Percentiles rank a stretch among this genome's conserved stretches.
These are phyloP conservation scores for Otocyon megalotis DNA, from an alignment of 2,113 vertebrate species.

Conservation along the genomic window DNA sequence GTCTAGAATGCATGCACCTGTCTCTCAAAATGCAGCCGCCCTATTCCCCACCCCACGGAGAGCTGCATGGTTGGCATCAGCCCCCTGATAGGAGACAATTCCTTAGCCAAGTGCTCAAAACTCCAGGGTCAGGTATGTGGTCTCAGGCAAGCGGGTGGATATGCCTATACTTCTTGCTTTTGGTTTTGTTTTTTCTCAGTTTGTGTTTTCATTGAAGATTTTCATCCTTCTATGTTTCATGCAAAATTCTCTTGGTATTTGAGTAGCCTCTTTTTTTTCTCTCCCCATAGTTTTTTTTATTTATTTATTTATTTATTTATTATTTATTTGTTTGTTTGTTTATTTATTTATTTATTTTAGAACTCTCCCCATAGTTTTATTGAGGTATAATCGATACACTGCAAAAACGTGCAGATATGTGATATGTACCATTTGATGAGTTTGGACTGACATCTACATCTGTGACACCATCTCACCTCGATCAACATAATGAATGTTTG, in stretches of 20 bases:
- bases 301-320: too few relatives aligned
- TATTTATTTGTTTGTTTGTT: too few relatives aligned
- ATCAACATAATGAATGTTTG: not conserved
- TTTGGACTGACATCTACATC: not conserved
- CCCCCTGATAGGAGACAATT: not conserved
- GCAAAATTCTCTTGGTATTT: not conserved
- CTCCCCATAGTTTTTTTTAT: too few relatives aligned
- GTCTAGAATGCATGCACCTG: not conserved
- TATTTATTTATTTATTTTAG: too few relatives aligned
- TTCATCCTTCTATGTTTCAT: not conserved
- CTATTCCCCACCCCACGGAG: not conserved
- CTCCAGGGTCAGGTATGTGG: rapidly evolving
- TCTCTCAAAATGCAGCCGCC: not conserved
- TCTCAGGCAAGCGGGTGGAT: not conserved
- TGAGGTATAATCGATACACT: not conserved
- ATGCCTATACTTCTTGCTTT: not conserved
- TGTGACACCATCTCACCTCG: rapidly evolving
- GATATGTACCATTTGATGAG: not conserved
- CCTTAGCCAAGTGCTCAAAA: not conserved
- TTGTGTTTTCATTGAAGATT: not conserved
- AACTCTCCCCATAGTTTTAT: not conserved
- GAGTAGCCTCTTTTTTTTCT: not conserved
- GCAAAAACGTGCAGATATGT: not conserved
- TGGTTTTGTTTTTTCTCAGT: not conserved
- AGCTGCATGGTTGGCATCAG: not conserved